Evolutionary conservation across 2,797 vertebrate species (phyloP), one percentile per base, ranked within the genome.

Genomic region (Lagodon rhomboides): DNA sequence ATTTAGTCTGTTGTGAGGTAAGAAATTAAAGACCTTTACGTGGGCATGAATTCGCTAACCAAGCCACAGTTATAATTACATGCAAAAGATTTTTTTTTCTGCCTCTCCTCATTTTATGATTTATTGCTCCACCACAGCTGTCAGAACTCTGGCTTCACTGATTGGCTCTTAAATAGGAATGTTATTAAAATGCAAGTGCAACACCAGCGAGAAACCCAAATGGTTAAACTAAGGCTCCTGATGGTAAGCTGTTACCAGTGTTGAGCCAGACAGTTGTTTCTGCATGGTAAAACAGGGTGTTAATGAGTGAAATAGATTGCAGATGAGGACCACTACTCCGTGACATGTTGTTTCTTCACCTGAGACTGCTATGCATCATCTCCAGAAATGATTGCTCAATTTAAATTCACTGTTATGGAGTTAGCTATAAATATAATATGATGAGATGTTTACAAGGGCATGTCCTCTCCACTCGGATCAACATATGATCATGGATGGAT

Each of bases 61-160:
- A 63, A 74, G 74, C 85, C 84, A 69, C 87, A 85, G 22, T 87
- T 90, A 85, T 87, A 93, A 94, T 96, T 94, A 91, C 79, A 86
- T 18, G 13, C 89, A 87, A 87, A 54, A 44, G 3, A 34, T 83
- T 91, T 80, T 92, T 87, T 72, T 93, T 67, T 56, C 55, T 50
- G 65, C 63, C 73, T 75, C 75, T 66, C 51, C 49, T 77, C 69
- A 56, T 85, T 89, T 82, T 74, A 80, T 92, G 87, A 93, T 93
- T 87, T 92, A 93, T 93, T 91, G 78, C 88, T 78, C 63, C 43
- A 72, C 59, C 80, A 59, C 88, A 90, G 89, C 90, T 90, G 91
- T 90, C 89, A 85, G 73, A 84, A 68, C 67, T 64, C 51, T 8
- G 62, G 76, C 81, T 80, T 65, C 73, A 60, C 73, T 91, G 90